phyloP scores from a whole-genome alignment of 1,140 invertebrate species.

The Drepana arcuata region DNA sequence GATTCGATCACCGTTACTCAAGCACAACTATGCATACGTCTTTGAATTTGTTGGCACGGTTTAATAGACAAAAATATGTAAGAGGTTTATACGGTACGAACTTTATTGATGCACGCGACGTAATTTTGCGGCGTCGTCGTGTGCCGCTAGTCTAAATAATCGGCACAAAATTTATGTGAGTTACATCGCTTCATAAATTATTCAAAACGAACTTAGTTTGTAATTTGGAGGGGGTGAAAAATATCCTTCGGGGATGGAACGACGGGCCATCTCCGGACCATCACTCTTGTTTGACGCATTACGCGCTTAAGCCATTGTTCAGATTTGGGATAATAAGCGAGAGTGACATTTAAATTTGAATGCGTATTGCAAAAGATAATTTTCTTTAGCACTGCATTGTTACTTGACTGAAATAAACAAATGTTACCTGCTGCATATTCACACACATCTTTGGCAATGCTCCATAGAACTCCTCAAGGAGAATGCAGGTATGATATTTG shows the following conservation, averaged over 20 bases:
- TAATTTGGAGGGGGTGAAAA: slow-evolving; percentile 1
- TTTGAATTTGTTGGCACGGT: too few species aligned
- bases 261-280: background rate
- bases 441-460: background rate
- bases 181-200: slow-evolving; percentile 11
- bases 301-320: background rate
- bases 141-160: too few species aligned
- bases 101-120: too few species aligned
- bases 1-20: too few species aligned
- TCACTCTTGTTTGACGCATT: background rate
- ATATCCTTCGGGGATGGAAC: background rate
- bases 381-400: background rate
- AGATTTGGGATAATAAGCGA: background rate
- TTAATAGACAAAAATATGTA: too few species aligned
- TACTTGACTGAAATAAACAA: too few species aligned
- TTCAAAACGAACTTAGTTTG: background rate
- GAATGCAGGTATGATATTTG: too few species aligned
- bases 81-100: too few species aligned
- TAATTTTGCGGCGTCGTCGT: too few species aligned
- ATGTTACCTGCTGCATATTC: too few species aligned
- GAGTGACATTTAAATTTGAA: background rate
- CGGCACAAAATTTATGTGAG: slow-evolving; percentile 16
- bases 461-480: background rate
- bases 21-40: too few species aligned
- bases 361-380: background rate